A percentile compares a stretch with the other conserved stretches of the same genome.
Evolutionary conservation across 2,888 invertebrate genomes (phyloP).

Genomic region (Onchidella celtica): DNA sequence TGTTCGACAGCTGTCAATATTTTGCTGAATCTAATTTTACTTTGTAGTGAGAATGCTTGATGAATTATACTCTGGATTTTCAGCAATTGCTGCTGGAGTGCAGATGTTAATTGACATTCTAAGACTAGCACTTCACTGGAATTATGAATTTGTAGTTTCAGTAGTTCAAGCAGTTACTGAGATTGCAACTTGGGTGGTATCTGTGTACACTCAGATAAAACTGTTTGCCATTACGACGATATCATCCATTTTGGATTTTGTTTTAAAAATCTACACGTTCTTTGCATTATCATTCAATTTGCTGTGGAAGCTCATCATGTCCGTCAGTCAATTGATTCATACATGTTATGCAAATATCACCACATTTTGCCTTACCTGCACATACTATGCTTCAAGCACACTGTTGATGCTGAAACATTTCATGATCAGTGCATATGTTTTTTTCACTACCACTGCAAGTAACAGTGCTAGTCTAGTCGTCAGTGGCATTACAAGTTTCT

Average conservation of each 20-base stretch:
- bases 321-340: background rate
- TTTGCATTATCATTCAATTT: background rate
- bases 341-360: slow-evolving; percentile 1
- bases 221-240: slow-evolving; percentile 20
- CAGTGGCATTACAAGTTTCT: slow-evolving; percentile 11
- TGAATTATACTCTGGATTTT: slow-evolving; percentile 1
- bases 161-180: background rate
- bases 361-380: background rate
- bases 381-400: background rate
- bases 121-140: slow-evolving; percentile 19
- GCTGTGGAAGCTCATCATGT: background rate
- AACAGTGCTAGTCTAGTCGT: background rate
- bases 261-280: slow-evolving; percentile 46
- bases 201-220: background rate
- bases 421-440: background rate
- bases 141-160: slow-evolving; percentile 41
- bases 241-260: slow-evolving; percentile 49
- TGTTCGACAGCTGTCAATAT: no score
- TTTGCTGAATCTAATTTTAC: no score
- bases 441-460: background rate
- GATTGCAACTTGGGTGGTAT: background rate
- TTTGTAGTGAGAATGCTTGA: slow-evolving; percentile 38
- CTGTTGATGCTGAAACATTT: background rate
- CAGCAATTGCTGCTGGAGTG: slow-evolving; percentile 16
- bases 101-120: slow-evolving; percentile 11